Evolutionary conservation across 2,113 vertebrate species (phyloP).

Genomic region (Australoheros scitulus): DNA sequence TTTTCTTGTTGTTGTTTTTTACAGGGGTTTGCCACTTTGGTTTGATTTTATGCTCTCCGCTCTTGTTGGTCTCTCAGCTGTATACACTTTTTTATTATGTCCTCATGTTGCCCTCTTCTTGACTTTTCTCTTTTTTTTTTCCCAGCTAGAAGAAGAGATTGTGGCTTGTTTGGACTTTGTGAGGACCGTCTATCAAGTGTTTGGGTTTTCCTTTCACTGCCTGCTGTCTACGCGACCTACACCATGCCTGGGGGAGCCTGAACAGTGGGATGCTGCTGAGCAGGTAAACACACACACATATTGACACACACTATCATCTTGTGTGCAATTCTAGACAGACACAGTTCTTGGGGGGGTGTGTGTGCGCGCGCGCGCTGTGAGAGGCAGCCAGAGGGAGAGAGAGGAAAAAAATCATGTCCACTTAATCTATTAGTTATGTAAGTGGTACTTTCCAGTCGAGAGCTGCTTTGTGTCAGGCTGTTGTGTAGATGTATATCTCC

Average conservation of each 20-base stretch:
- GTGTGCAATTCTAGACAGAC: neutral
- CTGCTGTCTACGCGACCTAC: slow-evolving; percentile 87
- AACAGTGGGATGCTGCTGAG: slow-evolving; percentile 89
- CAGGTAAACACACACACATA: slow-evolving; percentile 75
- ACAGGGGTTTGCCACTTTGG: neutral
- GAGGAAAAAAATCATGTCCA: slow-evolving; percentile 3
- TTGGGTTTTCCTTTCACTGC: slow-evolving; percentile 91
- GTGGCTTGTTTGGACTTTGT: slow-evolving; percentile 89
- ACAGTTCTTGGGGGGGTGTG: neutral
- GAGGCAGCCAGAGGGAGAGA: neutral
- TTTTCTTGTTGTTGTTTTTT: neutral
- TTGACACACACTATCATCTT: neutral
- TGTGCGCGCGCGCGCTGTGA: neutral
- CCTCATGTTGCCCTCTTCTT: neutral
- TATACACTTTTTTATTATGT: neutral
- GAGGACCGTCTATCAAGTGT: slow-evolving; percentile 82
- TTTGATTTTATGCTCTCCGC: neutral
- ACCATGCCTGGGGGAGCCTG: slow-evolving; percentile 84
- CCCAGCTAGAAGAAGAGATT: slow-evolving; percentile 89
- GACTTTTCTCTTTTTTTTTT: neutral
- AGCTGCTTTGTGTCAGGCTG: neutral
- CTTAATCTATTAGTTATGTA: slow-evolving; percentile 15
- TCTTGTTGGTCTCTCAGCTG: neutral
- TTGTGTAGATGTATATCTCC: slow-evolving; percentile 38
- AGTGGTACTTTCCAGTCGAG: slow-evolving; percentile 12